phyloP scores from a whole-genome alignment of 2,797 vertebrate species.

The Hephaestus fuliginosus region DNA sequence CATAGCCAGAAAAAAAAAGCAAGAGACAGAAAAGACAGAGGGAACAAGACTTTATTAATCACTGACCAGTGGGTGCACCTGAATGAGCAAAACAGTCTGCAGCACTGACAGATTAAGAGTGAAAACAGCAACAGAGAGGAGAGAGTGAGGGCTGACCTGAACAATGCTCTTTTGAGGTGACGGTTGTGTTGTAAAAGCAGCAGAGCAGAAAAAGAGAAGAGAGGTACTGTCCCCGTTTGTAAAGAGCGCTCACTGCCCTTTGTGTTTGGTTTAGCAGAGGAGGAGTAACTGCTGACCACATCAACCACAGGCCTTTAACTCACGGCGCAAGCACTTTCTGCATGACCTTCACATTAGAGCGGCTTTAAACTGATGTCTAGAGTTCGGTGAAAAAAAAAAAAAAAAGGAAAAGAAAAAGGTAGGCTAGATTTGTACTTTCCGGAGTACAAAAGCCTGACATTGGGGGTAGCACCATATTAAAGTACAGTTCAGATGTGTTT shows the following conservation, averaged over 20 bases:
- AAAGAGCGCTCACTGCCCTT: constrained; percentile 78
- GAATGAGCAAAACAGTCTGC: constrained; percentile 5
- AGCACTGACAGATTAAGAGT: constrained; percentile 23
- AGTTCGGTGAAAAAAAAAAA: constrained; percentile 34
- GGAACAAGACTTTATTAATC: constrained; percentile 34
- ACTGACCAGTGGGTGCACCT: constrained; percentile 14
- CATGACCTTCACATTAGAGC: constrained; percentile 78
- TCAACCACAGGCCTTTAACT: constrained; percentile 83
- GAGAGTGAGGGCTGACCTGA: constrained; percentile 12
- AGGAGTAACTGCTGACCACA: constrained; percentile 83
- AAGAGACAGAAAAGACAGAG: constrained; percentile 28
- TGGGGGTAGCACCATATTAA: constrained; percentile 25
- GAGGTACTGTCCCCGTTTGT: constrained; percentile 76
- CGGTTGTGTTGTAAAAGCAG: constrained; percentile 57
- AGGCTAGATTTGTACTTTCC: constrained; percentile 25
- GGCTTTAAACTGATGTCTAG: constrained; percentile 62
- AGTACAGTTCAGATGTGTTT: constrained; percentile 26
- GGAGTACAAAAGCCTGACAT: constrained; percentile 29
- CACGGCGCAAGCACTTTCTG: constrained; percentile 73
- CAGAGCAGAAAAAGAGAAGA: constrained; percentile 56
- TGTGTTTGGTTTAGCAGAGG: constrained; percentile 72
- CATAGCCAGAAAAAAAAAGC: constrained; percentile 32
- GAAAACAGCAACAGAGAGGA: constrained; percentile 24
- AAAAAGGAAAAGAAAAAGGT: constrained; percentile 7
- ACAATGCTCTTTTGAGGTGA: constrained; percentile 65